Evolutionary conservation across 2,888 invertebrate genomes (phyloP).

Genomic region (Hesperia comma): DNA sequence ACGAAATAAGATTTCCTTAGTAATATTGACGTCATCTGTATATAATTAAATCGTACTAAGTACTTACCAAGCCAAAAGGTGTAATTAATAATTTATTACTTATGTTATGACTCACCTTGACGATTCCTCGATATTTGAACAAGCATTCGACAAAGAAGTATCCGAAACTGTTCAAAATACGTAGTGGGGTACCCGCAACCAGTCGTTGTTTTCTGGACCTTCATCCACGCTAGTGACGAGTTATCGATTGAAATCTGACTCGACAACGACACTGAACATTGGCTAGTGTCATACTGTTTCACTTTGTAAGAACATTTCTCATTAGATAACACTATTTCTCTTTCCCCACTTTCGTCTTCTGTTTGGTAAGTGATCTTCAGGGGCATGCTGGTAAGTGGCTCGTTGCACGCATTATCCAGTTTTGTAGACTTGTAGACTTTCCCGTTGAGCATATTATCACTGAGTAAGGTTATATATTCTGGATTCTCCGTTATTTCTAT

Average conservation of each 20-base stretch:
- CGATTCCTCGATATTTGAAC: slow-evolving; percentile 84
- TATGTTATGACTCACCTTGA: slow-evolving; percentile 65
- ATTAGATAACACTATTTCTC: slow-evolving; percentile 68
- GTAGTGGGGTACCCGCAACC: slow-evolving; percentile 78
- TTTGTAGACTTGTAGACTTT: slow-evolving; percentile 74
- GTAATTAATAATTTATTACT: background rate
- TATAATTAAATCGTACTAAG: too few relatives aligned
- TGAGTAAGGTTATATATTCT: slow-evolving; percentile 74
- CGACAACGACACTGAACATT: slow-evolving; percentile 65
- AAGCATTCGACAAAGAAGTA: slow-evolving; percentile 84
- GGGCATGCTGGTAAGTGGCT: slow-evolving; percentile 61
- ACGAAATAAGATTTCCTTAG: too few relatives aligned
- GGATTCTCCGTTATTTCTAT: slow-evolving; percentile 86
- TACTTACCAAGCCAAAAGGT: too few relatives aligned
- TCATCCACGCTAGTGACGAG: slow-evolving; percentile 79
- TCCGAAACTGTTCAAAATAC: slow-evolving; percentile 83
- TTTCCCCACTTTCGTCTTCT: slow-evolving; percentile 65
- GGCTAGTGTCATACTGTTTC: slow-evolving; percentile 62
- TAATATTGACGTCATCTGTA: too few relatives aligned
- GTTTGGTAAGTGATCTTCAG: slow-evolving; percentile 72
- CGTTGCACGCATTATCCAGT: slow-evolving; percentile 49
- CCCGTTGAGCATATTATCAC: slow-evolving; percentile 85
- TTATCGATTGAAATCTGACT: slow-evolving; percentile 68
- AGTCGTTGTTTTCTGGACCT: slow-evolving; percentile 75
- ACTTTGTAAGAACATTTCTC: slow-evolving; percentile 74